A percentile compares a stretch with the other conserved stretches of the same genome.
phyloP scores from a whole-genome alignment of 1,140 invertebrate species.

The Bombus confusus region DNA sequence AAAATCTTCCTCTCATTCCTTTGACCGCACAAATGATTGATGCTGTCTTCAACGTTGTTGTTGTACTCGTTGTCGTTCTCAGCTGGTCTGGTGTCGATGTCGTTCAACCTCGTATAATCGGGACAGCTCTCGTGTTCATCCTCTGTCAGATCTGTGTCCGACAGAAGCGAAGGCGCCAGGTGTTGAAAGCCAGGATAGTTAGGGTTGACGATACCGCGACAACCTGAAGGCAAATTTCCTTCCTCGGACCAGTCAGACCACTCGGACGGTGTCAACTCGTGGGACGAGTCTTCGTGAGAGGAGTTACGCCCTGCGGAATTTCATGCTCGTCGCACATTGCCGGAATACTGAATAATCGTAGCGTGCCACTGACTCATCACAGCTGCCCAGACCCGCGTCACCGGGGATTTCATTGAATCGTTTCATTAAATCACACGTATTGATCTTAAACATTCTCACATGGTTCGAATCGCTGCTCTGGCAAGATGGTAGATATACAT shows the following conservation, averaged over 20 bases:
- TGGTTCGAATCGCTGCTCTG: background rate
- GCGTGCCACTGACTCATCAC: constrained; percentile 55
- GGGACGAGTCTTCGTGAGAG: constrained; percentile 71
- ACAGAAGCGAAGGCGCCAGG: constrained; percentile 76
- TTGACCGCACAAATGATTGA: constrained; percentile 83
- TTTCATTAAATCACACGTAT: constrained; percentile 7
- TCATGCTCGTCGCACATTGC: constrained; percentile 40
- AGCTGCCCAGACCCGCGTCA: background rate
- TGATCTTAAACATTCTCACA: background rate
- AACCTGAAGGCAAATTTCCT: constrained; percentile 72
- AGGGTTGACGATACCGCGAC: constrained; percentile 88
- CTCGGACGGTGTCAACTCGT: constrained; percentile 75
- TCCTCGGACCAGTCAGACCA: constrained; percentile 81
- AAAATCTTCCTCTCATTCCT: constrained; percentile 83
- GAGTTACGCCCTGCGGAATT: constrained; percentile 65
- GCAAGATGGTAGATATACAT: background rate
- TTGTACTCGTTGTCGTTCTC: constrained; percentile 75
- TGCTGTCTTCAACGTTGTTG: constrained; percentile 77
- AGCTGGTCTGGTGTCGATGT: constrained; percentile 13
- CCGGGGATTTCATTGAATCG: constrained; percentile 17
- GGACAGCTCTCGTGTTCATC: constrained; percentile 75
- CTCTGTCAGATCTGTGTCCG: constrained; percentile 82
- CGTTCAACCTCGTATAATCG: constrained; percentile 52
- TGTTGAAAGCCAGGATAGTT: constrained; percentile 88
- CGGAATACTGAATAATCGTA: constrained; percentile 54